A percentile compares a stretch with the other conserved stretches of the same genome.
These are phyloP conservation scores for Anoplius nigerrimus DNA, from an alignment of 2,888 invertebrate species.

Conservation along the genomic window DNA sequence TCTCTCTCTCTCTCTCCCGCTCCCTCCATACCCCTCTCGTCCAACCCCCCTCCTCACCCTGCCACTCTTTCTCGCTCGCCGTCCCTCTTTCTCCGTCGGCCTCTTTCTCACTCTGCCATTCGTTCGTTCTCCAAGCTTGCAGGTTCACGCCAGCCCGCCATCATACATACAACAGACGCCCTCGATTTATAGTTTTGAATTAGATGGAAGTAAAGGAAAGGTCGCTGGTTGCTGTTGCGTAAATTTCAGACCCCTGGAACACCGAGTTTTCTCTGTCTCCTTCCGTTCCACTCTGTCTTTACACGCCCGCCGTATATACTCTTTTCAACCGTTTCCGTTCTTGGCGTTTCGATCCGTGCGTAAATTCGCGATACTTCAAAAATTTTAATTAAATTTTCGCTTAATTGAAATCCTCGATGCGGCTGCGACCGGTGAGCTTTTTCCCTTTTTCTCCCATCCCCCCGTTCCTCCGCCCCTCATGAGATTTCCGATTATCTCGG, in stretches of 20 bases:
- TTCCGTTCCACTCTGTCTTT: conserved; percentile 7
- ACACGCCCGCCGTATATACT: background rate
- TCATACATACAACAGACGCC: conserved; percentile 74
- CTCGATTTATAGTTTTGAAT: conserved; percentile 74
- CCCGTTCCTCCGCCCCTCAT: too few relatives aligned
- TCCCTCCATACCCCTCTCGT: conserved; percentile 31
- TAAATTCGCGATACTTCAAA: conserved; percentile 29
- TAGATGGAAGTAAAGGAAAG: conserved; percentile 70
- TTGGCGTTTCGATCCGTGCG: conserved; percentile 16
- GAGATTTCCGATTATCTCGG: background rate
- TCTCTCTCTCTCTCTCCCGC: conserved; percentile 27
- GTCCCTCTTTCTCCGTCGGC: conserved; percentile 46
- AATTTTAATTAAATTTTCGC: conserved; percentile 34
- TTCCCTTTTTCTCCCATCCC: too few relatives aligned
- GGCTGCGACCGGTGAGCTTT: background rate
- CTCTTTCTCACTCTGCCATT: conserved; percentile 36
- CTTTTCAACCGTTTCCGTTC: conserved; percentile 4
- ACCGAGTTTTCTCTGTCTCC: conserved; percentile 34
- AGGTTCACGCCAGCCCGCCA: conserved; percentile 67
- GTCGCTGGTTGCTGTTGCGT: conserved; percentile 59
- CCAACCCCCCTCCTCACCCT: conserved; percentile 28
- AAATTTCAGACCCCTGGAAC: conserved; percentile 52
- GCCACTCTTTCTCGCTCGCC: conserved; percentile 40
- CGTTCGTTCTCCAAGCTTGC: conserved; percentile 52
- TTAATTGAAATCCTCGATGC: conserved; percentile 29